Evolutionary conservation across 2,797 vertebrate species (phyloP), one percentile per base, ranked within the genome.

Genomic region (Acanthurus leucopareius): DNA sequence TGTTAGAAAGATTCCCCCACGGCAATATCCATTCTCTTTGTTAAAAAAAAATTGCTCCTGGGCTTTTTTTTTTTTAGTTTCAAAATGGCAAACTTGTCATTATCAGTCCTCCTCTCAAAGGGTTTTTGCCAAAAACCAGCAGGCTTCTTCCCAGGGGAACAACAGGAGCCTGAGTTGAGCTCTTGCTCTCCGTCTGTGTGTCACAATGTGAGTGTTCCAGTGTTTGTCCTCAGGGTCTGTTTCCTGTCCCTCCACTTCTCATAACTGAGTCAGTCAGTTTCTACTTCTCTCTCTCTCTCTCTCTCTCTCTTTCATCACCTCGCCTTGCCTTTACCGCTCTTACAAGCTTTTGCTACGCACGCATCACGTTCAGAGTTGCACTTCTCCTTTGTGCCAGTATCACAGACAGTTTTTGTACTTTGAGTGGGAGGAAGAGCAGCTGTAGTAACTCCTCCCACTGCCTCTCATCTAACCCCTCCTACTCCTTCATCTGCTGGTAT

Each of bases 371-470:
- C 79, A 66, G 60, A 40, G 79, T 64, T 82, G 52, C n/a, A 54
- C 79, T 90, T 79, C 89, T 92, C 73, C 86, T 91, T 93, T 93
- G 93, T 90, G 85, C 77, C 69, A 57, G 59, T 73, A 20, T 53
- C 40, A 35, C 82, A 89, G 82, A 85, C 87, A 83, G 79, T 73
- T 89, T 80, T 89, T 90, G 74, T 87, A 84, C 75, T 87, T 83
- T 75, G 84, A 83, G 61, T 75, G 62, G 69, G 60, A 45, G 74
- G 57, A 54, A 81, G 67, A 77, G 78, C 73, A 83, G 84, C 79
- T 81, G 70, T 68, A 38, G 66, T 82, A 73, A 66, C 83, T 76
- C 88, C 85, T 75, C 89, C 88, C 73, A 49, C 76, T 56, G 52
- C 77, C 67, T 51, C 47, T 22, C 38, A 3, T n/a, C 38, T 7